These are phyloP conservation scores for Hydropsyche betteni DNA, from an alignment of 2,888 invertebrate species.

Conservation along the genomic window DNA sequence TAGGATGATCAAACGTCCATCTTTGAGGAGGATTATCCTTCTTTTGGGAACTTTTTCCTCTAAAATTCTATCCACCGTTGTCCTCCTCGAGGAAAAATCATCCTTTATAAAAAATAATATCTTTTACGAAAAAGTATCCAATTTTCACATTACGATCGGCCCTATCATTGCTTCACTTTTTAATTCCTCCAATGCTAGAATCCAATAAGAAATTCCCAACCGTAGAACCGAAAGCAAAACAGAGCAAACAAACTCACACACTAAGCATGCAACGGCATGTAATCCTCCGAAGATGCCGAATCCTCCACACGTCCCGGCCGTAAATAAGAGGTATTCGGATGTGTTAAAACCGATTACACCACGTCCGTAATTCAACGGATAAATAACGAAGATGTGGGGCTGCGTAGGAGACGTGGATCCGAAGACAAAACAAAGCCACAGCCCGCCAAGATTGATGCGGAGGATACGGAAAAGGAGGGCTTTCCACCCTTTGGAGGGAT, in stretches of 20 bases:
- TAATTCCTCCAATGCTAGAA: too few species aligned
- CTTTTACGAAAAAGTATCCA: too few species aligned
- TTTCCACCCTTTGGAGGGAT: not conserved
- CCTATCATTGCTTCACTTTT: too few species aligned
- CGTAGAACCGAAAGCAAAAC: not conserved
- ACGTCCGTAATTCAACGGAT: not conserved
- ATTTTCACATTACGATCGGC: too few species aligned
- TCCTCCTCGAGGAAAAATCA: too few species aligned
- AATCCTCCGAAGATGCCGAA: not conserved
- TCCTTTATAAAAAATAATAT: too few species aligned
- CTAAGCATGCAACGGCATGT: not conserved
- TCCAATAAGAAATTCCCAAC: too few species aligned
- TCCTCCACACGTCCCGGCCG: not conserved
- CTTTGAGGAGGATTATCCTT: too few species aligned
- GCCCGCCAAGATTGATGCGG: conserved; percentile 11
- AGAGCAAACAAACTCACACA: not conserved
- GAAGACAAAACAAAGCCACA: conserved; percentile 26
- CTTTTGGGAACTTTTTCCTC: too few species aligned
- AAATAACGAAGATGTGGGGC: conserved; percentile 4
- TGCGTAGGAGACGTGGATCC: too few species aligned
- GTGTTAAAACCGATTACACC: conserved; percentile 19
- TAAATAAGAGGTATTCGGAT: not conserved
- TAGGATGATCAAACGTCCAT: too few species aligned
- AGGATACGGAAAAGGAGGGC: conserved; percentile 10
- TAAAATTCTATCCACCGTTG: too few species aligned